Base-by-base conservation (phyloP, 2,888 invertebrate species). In the Apamea monoglypha region DNA sequence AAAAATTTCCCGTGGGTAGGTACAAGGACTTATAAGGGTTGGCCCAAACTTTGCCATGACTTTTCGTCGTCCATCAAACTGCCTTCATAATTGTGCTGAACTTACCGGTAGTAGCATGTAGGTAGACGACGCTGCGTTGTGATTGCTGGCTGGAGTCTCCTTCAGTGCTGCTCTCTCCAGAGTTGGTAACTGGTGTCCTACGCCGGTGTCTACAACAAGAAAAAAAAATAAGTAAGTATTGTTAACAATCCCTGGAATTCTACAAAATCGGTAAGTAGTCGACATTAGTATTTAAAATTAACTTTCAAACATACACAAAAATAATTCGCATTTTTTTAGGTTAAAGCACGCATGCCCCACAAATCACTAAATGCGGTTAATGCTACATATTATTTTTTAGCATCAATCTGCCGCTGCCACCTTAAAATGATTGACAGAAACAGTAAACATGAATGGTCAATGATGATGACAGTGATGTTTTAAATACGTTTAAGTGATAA, bases 61-160 rank as follows among this genome's bases (percentile, higher is more conserved):
- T 25, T 29, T 29, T 29, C 21, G 10, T 53, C 16, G 25, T 16
- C 32, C 25, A 25, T n/a, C 36, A 71, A 71, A 56, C 7, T 7
- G 32, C 7, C 36, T 12, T 21, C n/a, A n/a, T 36, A n/a, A 18
- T n/a, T 18, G 21, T 32, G 32, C 25, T 32, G 25, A 75, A 61
- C 78, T 88, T 94, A 98, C 98, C 98, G 87, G 98, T 98, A 71
- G 98, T 98, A 74, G 98, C 98, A 92, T 98, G 98, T 74, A 98
- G 96, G 92, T 98, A 98, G 36, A 98, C 98, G 36, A 98, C 98
- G 91, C 98, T 98, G 91, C 98, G 97, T 93, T 98, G 98, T 77
- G 98, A 98, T 91, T 98, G 98, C 90, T 98, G 98, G 92, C 98
- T 98, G 78, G 97, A 97, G 90, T 98, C 98, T 0, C 98, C 98